Evolutionary conservation across 1,140 invertebrate genomes (phyloP).

Genomic region (Penaeus japonicus): DNA sequence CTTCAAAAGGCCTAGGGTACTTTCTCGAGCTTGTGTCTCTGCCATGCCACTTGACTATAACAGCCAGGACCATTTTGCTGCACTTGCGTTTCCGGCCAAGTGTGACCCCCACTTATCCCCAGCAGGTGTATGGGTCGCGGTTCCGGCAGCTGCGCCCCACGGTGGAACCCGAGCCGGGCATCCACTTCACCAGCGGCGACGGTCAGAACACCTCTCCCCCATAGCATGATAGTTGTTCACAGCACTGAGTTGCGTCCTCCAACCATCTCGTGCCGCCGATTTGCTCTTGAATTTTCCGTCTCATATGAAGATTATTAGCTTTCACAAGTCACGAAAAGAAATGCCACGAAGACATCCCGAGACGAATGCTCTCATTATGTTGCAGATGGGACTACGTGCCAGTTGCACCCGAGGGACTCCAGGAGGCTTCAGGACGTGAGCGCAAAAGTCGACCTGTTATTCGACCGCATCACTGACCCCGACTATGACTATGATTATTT

Average conservation of each 20-base stretch:
- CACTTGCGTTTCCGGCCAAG: not conserved
- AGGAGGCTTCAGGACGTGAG: conserved; percentile 49
- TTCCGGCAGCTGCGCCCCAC: conserved; percentile 18
- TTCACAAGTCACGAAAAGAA: too few relatives aligned
- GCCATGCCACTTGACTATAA: not conserved
- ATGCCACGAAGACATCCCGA: not conserved
- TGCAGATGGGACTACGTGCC: conserved; percentile 16
- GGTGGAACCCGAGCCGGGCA: conserved; percentile 37
- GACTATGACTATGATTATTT: conserved; percentile 55
- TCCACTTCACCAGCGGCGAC: not conserved
- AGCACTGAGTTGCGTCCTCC: too few relatives aligned
- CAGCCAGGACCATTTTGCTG: not conserved
- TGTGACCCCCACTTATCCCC: not conserved
- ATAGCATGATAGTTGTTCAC: too few relatives aligned
- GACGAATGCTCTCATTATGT: not conserved
- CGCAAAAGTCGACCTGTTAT: conserved; percentile 52
- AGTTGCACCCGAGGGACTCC: conserved; percentile 34
- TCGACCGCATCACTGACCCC: conserved; percentile 51
- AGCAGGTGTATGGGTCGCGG: conserved; percentile 25
- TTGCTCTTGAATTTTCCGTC: too few relatives aligned
- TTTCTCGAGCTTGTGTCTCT: not conserved
- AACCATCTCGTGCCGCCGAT: too few relatives aligned
- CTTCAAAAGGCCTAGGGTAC: conserved; percentile 1
- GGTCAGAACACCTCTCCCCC: too few relatives aligned
- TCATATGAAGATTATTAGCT: too few relatives aligned